A percentile compares a stretch with the other conserved stretches of the same genome.
Conservation (phyloP, 35 echinoderm and acorn worm species). For the Hemicentrotus pulcherrimus region DNA sequence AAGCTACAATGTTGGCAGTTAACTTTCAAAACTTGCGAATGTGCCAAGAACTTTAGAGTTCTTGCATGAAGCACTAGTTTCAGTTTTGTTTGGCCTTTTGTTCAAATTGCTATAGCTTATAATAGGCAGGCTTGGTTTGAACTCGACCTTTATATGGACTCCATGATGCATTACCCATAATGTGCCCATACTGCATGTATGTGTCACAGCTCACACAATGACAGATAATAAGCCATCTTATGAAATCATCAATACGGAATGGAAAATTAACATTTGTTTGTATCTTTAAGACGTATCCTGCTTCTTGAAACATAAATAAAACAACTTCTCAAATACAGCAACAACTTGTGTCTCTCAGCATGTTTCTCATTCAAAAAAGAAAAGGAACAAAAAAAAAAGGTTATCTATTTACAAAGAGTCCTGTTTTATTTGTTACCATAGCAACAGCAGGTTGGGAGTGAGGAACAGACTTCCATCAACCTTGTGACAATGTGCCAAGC, state of each 20-base stretch:
- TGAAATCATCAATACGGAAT: neutral
- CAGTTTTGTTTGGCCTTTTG: neutral
- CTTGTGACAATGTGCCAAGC: conserved; percentile 2
- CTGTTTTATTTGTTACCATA: neutral
- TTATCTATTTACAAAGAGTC: neutral
- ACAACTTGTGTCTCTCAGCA: neutral
- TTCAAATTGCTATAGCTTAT: neutral
- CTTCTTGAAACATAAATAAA: neutral
- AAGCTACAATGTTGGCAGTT: no score
- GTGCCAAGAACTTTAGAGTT: no score
- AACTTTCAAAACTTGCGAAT: no score
- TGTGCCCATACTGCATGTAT: neutral
- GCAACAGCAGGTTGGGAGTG: neutral
- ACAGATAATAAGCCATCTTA: neutral
- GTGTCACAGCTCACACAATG: neutral
- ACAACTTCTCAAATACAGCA: neutral
- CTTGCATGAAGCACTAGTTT: neutral
- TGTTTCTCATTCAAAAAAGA: neutral
- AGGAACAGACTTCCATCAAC: conserved; percentile 2
- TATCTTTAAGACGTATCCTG: neutral
- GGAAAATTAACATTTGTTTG: neutral
- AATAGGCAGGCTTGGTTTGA: no score
- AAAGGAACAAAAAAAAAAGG: no score
- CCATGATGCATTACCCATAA: neutral
- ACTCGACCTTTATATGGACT: neutral